Percentiles rank a stretch among this genome's conserved stretches.
Evolutionary conservation across 2,113 vertebrate species (phyloP).

Genomic region (Procavia capensis): DNA sequence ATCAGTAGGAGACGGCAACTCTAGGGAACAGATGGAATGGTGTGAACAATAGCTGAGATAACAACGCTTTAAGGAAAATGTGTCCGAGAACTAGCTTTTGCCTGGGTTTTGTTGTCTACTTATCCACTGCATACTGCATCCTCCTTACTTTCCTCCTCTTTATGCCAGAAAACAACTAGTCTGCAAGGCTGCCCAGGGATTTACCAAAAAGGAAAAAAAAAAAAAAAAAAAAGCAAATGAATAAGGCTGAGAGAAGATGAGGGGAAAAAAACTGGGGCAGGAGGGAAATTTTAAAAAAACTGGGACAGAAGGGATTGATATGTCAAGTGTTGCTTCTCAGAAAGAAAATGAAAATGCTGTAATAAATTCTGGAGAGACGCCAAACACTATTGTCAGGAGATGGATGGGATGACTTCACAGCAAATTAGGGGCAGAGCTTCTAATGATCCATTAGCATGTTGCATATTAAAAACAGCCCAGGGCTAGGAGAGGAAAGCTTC

Average conservation of each 20-base stretch:
- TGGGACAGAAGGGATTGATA: not conserved
- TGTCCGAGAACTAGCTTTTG: conserved; percentile 70
- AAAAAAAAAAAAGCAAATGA: not conserved
- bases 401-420: not conserved
- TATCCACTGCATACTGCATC: conserved; percentile 46
- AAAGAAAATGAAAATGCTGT: not conserved
- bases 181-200: not conserved
- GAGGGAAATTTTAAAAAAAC: not conserved
- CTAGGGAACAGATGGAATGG: conserved; percentile 60
- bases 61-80: conserved; percentile 63
- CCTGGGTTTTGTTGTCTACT: conserved; percentile 67
- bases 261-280: not conserved
- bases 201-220: conserved; percentile 40
- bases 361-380: not conserved
- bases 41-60: conserved; percentile 63
- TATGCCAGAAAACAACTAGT: conserved; percentile 4
- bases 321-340: conserved; percentile 30
- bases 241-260: not conserved
- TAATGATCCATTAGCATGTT: not conserved
- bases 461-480: not conserved
- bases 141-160: not conserved
- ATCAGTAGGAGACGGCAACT: conserved; percentile 48
- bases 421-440: not conserved
- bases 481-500: not conserved
- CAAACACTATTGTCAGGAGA: not conserved